Evolutionary conservation across 2,888 invertebrate species (phyloP).

Genomic region (Drosophila planitibia): DNA sequence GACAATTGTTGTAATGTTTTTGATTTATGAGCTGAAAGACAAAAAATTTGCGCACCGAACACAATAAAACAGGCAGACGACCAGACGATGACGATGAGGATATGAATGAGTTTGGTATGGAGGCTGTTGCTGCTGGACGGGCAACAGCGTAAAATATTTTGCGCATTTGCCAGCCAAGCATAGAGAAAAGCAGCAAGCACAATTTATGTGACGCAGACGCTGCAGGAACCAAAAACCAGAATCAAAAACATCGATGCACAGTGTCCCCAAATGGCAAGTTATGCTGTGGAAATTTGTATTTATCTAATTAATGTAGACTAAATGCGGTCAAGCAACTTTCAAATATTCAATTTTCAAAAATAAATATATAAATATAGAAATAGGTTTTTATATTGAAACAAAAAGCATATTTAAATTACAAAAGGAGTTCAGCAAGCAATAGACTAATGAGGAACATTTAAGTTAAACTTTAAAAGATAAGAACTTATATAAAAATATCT

Average conservation of each 20-base stretch:
- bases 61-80: conserved; percentile 58
- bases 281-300: neutral
- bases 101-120: neutral
- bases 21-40: conserved; percentile 74
- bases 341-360: neutral
- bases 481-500: neutral
- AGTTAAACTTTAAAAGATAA: neutral
- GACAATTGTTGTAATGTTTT: conserved; percentile 77
- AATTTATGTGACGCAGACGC: conserved; percentile 72
- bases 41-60: conserved; percentile 72
- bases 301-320: neutral
- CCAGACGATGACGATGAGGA: conserved; percentile 51
- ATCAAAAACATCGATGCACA: conserved; percentile 29
- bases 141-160: conserved; percentile 53
- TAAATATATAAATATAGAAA: neutral
- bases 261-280: conserved; percentile 8
- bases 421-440: neutral
- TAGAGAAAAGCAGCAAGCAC: conserved; percentile 47
- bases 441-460: neutral
- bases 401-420: neutral
- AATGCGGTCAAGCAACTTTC: neutral
- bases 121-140: conserved; percentile 34
- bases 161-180: conserved; percentile 49
- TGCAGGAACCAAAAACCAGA: conserved; percentile 22
- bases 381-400: too few relatives aligned